A percentile compares a stretch with the other conserved stretches of the same genome.
Evolutionary conservation across 35 echinoderm and acorn worm genomes (phyloP).

Genomic region (Diadema setosum): DNA sequence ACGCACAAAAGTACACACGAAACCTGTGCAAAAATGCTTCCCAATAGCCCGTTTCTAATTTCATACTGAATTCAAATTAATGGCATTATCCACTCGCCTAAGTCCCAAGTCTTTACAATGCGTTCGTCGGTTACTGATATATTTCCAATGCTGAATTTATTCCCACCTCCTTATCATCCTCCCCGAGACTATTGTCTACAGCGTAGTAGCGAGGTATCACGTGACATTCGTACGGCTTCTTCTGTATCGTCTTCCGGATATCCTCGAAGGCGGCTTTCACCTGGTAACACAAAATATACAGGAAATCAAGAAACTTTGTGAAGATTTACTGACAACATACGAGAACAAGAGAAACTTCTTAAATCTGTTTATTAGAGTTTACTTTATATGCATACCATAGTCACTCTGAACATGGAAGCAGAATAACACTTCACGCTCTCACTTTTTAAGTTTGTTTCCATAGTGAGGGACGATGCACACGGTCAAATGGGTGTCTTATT

Average conservation of each 20-base stretch:
- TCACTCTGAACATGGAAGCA: too few relatives aligned
- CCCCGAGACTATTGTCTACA: background rate
- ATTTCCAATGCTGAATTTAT: background rate
- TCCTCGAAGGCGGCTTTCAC: background rate
- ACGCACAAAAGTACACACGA: too few relatives aligned
- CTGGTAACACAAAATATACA: background rate
- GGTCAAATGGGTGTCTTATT: too few relatives aligned
- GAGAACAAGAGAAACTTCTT: too few relatives aligned
- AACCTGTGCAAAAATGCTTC: background rate
- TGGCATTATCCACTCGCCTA: background rate
- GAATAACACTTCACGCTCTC: too few relatives aligned
- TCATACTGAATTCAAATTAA: background rate
- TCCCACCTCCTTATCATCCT: background rate
- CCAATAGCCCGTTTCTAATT: background rate
- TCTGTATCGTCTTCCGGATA: background rate
- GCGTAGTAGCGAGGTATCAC: background rate
- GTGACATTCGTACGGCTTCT: slow-evolving; percentile 1
- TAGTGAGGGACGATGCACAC: too few relatives aligned
- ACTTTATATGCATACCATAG: too few relatives aligned
- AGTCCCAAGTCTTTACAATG: background rate
- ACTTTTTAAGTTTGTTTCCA: too few relatives aligned
- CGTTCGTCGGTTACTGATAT: background rate
- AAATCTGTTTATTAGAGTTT: too few relatives aligned
- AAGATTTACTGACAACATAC: too few relatives aligned
- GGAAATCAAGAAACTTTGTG: background rate